phyloP scores from a whole-genome alignment of 2,113 vertebrate genomes.

The Lampris megalopsis region DNA sequence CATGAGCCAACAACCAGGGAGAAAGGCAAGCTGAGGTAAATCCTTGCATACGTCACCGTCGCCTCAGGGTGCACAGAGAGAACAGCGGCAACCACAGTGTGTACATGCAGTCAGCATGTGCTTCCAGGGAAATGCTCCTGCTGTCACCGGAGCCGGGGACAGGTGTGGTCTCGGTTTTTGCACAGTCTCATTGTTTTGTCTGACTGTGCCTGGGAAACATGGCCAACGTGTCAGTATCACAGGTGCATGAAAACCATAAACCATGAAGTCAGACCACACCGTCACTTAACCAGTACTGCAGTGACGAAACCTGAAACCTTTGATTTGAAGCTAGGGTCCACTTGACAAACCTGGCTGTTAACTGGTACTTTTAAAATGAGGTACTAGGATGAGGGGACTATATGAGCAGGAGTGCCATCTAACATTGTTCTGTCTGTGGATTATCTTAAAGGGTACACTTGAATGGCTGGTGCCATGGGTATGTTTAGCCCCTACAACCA shows the following conservation, averaged over 20 bases:
- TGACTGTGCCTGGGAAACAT: constrained; percentile 1
- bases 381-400: constrained; percentile 8
- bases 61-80: constrained; percentile 23
- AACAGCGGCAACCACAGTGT: constrained; percentile 15
- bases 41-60: constrained; percentile 18
- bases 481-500: not conserved
- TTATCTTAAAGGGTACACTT: constrained; percentile 8
- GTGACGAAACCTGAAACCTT: not conserved
- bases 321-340: constrained; percentile 27
- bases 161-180: constrained; percentile 21
- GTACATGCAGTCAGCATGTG: constrained; percentile 21
- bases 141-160: constrained; percentile 25
- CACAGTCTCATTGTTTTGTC: not conserved
- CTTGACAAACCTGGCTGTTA: constrained; percentile 7
- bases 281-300: constrained; percentile 8
- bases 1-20: constrained; percentile 27
- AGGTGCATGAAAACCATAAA: not conserved
- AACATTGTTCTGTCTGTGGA: constrained; percentile 8
- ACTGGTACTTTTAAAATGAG: constrained; percentile 14
- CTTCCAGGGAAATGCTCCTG: constrained; percentile 25
- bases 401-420: constrained; percentile 32
- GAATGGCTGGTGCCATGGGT: not conserved
- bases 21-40: not conserved
- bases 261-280: not conserved
- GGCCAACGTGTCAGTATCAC: not conserved